Evolutionary conservation across 2,888 invertebrate species (phyloP), one percentile per base, ranked within the genome.

Genomic region (Diarsia rubi): DNA sequence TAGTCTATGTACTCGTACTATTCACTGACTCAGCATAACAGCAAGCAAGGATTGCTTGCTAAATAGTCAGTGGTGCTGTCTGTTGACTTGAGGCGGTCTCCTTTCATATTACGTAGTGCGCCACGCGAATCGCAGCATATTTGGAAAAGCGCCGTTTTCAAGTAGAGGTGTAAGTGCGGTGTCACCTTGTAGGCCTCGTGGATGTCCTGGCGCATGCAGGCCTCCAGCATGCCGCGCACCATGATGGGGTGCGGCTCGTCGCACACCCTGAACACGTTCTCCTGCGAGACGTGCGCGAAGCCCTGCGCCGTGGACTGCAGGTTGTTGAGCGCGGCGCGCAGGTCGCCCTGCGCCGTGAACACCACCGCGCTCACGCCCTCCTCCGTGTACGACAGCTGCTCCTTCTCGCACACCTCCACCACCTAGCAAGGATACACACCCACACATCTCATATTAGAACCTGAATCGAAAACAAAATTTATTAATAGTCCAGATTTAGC

Each of bases 311-410:
- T 99, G 98, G 94, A 84, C 95, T 99, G 99, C 72, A 99, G 95
- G 97, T 99, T 99, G 95, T 99, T 99, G 64, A 99, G 97, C 0
- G 98, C 99, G 91, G 99, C 99, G 88, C 99, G 97, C 98, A 99
- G 98, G 94, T 99, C 99, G 0, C 99, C 99, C 95, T 99, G 99
- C 0, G 99, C 99, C 0, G 99, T 99, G 94, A 99, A 99, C 45
- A 99, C 98, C 82, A 99, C 98, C 0, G 99, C 99, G 94, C 99
- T 99, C 68, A 99, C 95, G 0, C 99, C 99, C 91, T 99, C 99
- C 89, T 99, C 98, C 0, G 98, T 98, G 92, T 98, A 98, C 1
- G 98, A 98, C 3, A 99, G 90, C 67, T 94, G 88, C 83, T 97
- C 97, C 65, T 93, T 93, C 64, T 92, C 89, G 76, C 96, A 96